Evolutionary conservation across 2,797 vertebrate species (phyloP).

Genomic region (Ptychobarbus kaznakovi): DNA sequence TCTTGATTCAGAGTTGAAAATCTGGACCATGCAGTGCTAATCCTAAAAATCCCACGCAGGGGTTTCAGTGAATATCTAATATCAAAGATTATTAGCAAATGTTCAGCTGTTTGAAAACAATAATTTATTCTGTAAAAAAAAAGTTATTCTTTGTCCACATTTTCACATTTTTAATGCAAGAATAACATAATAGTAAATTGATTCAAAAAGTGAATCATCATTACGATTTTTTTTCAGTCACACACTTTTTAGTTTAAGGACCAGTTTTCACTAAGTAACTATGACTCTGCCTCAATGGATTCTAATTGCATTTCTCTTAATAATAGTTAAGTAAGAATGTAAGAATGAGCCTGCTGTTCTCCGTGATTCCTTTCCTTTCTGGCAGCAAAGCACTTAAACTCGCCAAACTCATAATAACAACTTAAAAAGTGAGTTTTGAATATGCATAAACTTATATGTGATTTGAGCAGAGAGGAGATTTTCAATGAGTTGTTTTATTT

Average conservation of each 20-base stretch:
- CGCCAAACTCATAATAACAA: neutral
- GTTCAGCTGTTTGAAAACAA: neutral
- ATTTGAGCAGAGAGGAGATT: neutral
- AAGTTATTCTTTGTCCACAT: no score
- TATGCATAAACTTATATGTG: neutral
- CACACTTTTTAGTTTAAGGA: neutral
- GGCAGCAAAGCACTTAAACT: no score
- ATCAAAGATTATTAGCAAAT: conserved; percentile 2
- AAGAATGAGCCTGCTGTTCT: no score
- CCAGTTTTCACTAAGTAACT: neutral
- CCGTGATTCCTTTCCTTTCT: no score
- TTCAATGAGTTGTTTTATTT: neutral
- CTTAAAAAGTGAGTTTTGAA: neutral
- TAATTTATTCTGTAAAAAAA: no score
- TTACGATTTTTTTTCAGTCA: neutral
- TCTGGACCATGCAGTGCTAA: conserved; percentile 18
- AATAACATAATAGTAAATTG: neutral
- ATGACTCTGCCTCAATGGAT: neutral
- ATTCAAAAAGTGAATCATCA: neutral
- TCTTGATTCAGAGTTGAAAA: conserved; percentile 46
- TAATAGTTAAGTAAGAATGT: neutral
- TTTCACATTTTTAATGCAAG: neutral
- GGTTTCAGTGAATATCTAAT: conserved; percentile 31
- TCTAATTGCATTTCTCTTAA: neutral
- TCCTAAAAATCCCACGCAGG: conserved; percentile 39